Evolutionary conservation across 1,140 invertebrate genomes (phyloP), one percentile per base, ranked within the genome.

Genomic region (Colletes gigas): DNA sequence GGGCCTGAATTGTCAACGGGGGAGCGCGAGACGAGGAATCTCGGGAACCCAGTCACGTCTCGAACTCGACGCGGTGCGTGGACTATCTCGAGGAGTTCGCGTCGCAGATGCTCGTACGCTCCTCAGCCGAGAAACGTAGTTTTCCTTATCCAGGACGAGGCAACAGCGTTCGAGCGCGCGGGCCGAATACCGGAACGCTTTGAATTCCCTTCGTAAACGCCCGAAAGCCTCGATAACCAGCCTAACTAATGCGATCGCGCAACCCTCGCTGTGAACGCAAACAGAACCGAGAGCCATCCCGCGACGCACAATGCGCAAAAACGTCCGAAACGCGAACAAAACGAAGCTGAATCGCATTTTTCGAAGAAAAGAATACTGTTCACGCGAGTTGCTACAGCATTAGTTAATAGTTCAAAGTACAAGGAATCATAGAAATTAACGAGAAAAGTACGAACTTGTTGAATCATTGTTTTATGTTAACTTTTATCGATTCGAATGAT

Each of bases 1-100:
- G 62, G 62, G 14, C 30, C 30, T 63, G 62, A 63, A 63, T 63
- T 63, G 62, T 63, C 62, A 63, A 63, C 62, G 47, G 19, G 66
- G 30, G 30, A 50, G 66, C 66, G 44, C 70, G 19, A 57, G 57
- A 44, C 14, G 41, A 8, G 14, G 0, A 63, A 63, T 74, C 71
- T 62, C 21, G 15, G 47, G 21, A 74, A 74, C 7, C 71, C 44
- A 17, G 71, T 74, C 71, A 74, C 71, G 71, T 74, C 17, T 19
- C 15, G 19, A 60, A 21, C 41, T 62, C 55, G 54, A 19, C 59
- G n/a, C 21, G 71, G 52, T 63, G 59, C 71, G 71, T 74, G 71
- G 17, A 19, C 71, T 59, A 62, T 52, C 71, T 74, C 44, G 44
- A 50, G 59, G 47, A 39, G 59, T 21, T 41, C 59, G 59, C 21